Percentiles rank a stretch among this genome's conserved stretches.
These are phyloP conservation scores for Drosophila nr. perissopoda DNA, from an alignment of 2,888 invertebrate genomes.

Conservation along the genomic window DNA sequence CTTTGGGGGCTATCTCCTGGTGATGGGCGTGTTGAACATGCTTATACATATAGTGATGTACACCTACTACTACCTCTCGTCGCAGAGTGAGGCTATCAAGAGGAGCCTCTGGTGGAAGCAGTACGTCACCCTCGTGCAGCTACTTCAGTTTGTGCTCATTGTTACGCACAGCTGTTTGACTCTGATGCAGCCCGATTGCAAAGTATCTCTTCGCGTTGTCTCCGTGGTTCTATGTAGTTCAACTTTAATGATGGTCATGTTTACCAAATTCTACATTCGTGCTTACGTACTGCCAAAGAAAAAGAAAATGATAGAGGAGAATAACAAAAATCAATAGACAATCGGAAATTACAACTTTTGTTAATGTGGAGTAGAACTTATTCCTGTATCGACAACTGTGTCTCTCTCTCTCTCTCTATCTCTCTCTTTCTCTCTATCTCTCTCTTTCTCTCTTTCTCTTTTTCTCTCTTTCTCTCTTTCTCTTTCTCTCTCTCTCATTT, in stretches of 20 bases:
- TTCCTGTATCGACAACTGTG: not conserved
- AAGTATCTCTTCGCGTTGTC: not conserved
- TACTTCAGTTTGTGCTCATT: slow-evolving; percentile 45
- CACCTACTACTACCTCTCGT: slow-evolving; percentile 49
- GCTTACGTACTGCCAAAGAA: slow-evolving; percentile 30
- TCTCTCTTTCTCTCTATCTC: accelerated
- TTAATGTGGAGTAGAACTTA: not conserved
- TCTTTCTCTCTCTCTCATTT: no score
- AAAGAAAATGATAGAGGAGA: not conserved
- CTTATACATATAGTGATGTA: slow-evolving; percentile 53
- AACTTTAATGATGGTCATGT: slow-evolving; percentile 47
- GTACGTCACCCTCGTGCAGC: slow-evolving; percentile 53
- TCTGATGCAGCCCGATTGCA: slow-evolving; percentile 39
- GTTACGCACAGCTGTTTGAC: slow-evolving; percentile 36
- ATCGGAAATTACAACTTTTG: not conserved
- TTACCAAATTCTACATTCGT: slow-evolving; percentile 46
- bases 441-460: no score
- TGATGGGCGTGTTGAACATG: slow-evolving; percentile 35
- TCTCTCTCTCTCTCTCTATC: not conserved
- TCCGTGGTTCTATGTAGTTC: slow-evolving; percentile 18
- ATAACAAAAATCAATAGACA: not conserved
- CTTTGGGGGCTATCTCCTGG: slow-evolving; percentile 42
- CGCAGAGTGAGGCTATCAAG: slow-evolving; percentile 19
- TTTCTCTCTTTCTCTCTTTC: no score
- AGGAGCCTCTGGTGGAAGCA: slow-evolving; percentile 48